These are phyloP conservation scores for Momotus momota DNA, from an alignment of 2,797 vertebrate genomes.

Conservation along the genomic window DNA sequence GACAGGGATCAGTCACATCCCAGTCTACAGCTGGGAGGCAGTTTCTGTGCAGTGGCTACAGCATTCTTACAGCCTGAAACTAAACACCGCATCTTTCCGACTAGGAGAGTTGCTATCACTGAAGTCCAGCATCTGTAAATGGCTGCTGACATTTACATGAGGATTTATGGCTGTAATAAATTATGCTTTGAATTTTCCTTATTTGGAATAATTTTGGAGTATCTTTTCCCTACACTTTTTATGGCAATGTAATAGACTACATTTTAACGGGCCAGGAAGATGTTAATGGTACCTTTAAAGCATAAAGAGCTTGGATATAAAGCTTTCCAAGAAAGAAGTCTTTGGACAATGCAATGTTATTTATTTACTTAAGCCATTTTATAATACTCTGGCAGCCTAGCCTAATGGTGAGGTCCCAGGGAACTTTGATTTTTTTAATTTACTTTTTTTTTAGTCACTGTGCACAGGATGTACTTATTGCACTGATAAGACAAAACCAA, in stretches of 20 bases:
- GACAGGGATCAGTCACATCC: not conserved
- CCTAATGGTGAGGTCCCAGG: not conserved
- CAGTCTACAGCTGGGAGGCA: not conserved
- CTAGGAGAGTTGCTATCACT: constrained; percentile 26
- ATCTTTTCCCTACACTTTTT: not conserved
- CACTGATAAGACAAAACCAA: constrained; percentile 40
- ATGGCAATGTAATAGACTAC: not conserved
- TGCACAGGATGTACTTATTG: constrained; percentile 37
- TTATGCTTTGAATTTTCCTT: constrained; percentile 34
- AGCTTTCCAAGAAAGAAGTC: constrained; percentile 35
- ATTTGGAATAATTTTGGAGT: constrained; percentile 36
- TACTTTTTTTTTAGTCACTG: not conserved
- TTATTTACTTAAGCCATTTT: constrained; percentile 66
- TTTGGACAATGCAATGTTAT: constrained; percentile 21
- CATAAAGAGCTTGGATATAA: not conserved
- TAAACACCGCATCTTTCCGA: constrained; percentile 23
- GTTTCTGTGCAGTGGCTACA: not conserved
- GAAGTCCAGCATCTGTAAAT: not conserved
- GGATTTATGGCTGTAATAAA: constrained; percentile 46
- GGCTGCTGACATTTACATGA: constrained; percentile 49
- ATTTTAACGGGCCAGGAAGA: constrained; percentile 11
- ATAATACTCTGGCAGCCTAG: constrained; percentile 19
- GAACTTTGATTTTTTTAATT: not conserved
- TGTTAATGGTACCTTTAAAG: not conserved
- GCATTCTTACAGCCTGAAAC: constrained; percentile 37